Conservation (phyloP, 2,113 vertebrate species). For the Asarcornis scutulata region DNA sequence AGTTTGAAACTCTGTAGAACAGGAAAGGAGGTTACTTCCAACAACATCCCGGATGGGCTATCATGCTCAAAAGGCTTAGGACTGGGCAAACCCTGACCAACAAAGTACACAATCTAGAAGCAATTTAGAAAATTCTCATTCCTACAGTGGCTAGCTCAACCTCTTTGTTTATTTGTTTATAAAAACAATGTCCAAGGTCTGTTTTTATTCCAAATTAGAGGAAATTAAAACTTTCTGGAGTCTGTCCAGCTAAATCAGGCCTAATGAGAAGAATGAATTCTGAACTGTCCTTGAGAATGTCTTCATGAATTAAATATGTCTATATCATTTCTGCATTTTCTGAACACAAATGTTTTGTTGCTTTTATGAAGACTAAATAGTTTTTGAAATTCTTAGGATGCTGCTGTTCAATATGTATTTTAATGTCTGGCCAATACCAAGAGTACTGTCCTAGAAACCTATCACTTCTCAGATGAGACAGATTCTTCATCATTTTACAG, state of each 20-base stretch:
- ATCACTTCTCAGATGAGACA: neutral
- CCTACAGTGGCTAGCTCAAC: neutral
- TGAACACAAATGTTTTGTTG: neutral
- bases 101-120: neutral
- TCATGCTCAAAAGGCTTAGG: neutral
- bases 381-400: neutral
- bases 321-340: neutral
- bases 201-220: fast-evolving
- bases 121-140: neutral
- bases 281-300: neutral
- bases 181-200: neutral
- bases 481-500: neutral
- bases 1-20: neutral
- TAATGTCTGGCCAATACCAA: neutral
- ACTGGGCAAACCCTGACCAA: neutral
- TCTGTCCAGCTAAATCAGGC: neutral
- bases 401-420: neutral
- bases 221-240: neutral
- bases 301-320: neutral
- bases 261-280: neutral
- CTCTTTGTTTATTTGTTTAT: neutral
- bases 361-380: neutral
- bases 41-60: neutral
- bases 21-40: neutral
- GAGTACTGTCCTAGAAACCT: neutral